phyloP scores from a whole-genome alignment of 2,113 vertebrate species.

The Epinephelus cyanopodus region DNA sequence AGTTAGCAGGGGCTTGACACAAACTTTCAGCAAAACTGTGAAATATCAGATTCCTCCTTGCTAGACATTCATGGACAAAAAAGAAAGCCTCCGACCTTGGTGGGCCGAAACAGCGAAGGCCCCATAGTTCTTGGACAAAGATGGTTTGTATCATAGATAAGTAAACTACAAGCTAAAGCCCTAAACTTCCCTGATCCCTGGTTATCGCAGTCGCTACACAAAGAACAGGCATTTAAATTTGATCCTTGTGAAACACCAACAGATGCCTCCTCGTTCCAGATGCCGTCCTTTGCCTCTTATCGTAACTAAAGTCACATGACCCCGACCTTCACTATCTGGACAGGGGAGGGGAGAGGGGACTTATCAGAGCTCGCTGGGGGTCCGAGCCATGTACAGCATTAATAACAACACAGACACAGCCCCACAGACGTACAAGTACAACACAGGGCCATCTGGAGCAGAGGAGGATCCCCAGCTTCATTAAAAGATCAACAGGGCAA shows the following conservation, averaged over 20 bases:
- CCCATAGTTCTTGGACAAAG: background rate
- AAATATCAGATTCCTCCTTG: background rate
- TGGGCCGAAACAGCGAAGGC: background rate
- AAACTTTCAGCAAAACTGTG: background rate
- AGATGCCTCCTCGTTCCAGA: conserved; percentile 71
- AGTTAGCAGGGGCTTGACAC: background rate
- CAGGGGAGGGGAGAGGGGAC: conserved; percentile 15
- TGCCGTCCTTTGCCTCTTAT: conserved; percentile 56
- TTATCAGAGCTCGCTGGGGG: conserved; percentile 50
- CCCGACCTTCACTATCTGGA: conserved; percentile 49
- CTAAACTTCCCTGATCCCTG: conserved; percentile 45
- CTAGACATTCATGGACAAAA: background rate
- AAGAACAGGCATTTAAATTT: conserved; percentile 51
- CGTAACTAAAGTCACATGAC: conserved; percentile 67
- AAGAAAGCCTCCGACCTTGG: background rate
- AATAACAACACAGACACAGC: conserved; percentile 41
- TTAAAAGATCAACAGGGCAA: conserved; percentile 74
- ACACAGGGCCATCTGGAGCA: conserved; percentile 73
- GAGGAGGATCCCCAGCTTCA: conserved; percentile 65
- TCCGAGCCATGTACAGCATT: conserved; percentile 52
- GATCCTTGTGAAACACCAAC: conserved; percentile 60
- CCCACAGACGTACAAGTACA: conserved; percentile 51
- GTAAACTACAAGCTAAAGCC: conserved; percentile 15
- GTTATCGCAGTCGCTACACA: conserved; percentile 25
- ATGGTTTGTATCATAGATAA: conserved; percentile 9